Evolutionary conservation across 2,888 invertebrate genomes (phyloP), one percentile per base, ranked within the genome.

Genomic region (Trilocha varians): DNA sequence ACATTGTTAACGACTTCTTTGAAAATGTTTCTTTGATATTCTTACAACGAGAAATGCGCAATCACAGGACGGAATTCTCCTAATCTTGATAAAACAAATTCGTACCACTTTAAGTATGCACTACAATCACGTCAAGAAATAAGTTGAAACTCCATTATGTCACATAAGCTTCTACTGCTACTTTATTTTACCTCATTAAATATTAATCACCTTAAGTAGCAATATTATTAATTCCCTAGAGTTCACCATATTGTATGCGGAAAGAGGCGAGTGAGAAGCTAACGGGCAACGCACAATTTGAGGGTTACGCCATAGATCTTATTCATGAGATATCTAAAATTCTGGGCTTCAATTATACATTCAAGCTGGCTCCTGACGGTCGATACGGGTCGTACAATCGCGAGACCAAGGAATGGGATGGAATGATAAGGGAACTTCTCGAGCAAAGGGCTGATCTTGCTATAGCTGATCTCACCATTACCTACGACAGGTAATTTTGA

Each of bases 381-480:
- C 89, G 92, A 61, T 95, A 95, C 73, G 96, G 96, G 11, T 93
- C 93, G 43, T 88, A 89, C 52, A 94, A 94, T 71, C 88, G 92
- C 51, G 90, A 93, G 68, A 93, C 93, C 34, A 93, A 93, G 65
- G 94, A 95, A 83, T 96, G 96, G 95, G 94, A 95, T 68, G 95
- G 95, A 42, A 95, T 95, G 93, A 94, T 96, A 63, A 88, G 93
- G 59, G 95, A 96, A 70, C 86, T 96, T 43, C 79, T 96, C 52
- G 95, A 95, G 71, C 95, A 95, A 77, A 92, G 94, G 65, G 97
- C 97, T 9, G 98, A 98, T 78, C 87, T 99, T 52, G 98, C 98
- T 1, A 95, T 99, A 38, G 99, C 98, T 8, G 98, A 99, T 79
- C 88, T 99, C 42, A 99, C 99, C 18, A 99, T 99, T 57, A 99